phyloP scores from a whole-genome alignment of 2,797 vertebrate species.

The Falco biarmicus region DNA sequence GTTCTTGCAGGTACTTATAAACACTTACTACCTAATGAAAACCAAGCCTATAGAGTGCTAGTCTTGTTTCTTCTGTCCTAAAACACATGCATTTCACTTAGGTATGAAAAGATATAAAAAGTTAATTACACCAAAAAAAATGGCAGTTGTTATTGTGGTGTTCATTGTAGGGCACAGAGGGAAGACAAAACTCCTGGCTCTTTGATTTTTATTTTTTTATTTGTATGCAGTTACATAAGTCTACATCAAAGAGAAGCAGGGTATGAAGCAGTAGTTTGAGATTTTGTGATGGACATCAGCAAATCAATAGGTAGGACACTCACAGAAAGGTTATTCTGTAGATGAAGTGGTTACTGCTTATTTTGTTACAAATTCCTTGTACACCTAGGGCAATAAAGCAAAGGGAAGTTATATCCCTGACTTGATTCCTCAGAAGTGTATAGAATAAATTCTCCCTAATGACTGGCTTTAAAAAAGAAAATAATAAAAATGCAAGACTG shows the following conservation, averaged over 20 bases:
- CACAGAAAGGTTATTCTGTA: constrained; percentile 19
- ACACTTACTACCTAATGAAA: constrained; percentile 25
- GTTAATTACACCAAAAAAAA: constrained; percentile 37
- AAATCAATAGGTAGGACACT: constrained; percentile 16
- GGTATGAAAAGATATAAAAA: constrained; percentile 41
- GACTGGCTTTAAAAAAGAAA: neutral
- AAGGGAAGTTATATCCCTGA: neutral
- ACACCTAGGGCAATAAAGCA: neutral
- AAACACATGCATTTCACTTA: neutral
- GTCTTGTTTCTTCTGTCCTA: neutral
- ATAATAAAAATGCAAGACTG: neutral
- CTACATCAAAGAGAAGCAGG: constrained; percentile 52
- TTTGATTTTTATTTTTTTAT: constrained; percentile 32
- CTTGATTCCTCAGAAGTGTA: neutral
- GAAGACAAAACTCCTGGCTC: constrained; percentile 28
- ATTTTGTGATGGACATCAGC: constrained; percentile 29
- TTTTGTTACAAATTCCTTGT: neutral
- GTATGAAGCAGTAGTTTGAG: constrained; percentile 17
- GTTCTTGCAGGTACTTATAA: neutral
- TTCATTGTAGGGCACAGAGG: neutral
- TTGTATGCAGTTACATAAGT: neutral
- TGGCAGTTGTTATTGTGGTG: constrained; percentile 9
- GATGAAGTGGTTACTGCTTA: constrained; percentile 32
- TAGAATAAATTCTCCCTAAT: neutral
- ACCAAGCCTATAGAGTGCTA: neutral